phyloP scores from a whole-genome alignment of 2,797 vertebrate genomes.

The Falco peregrinus region DNA sequence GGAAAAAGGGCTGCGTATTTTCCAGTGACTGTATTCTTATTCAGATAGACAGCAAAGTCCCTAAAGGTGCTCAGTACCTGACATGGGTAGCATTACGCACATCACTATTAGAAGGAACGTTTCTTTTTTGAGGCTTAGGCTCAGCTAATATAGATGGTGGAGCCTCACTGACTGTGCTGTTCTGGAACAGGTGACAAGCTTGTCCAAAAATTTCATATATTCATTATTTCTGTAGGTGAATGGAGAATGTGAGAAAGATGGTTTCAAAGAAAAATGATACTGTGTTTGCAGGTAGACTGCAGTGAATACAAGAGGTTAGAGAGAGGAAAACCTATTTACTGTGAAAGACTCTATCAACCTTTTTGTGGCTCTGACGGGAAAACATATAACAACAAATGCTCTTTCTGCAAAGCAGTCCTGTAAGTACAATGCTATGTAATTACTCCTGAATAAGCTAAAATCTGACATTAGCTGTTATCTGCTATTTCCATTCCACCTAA shows the following conservation, averaged over 20 bases:
- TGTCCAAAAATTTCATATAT: background rate
- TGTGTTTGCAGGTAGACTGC: constrained; percentile 39
- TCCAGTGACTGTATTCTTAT: background rate
- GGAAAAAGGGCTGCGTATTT: background rate
- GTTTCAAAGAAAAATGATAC: background rate
- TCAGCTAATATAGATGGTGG: background rate
- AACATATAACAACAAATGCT: constrained; percentile 71
- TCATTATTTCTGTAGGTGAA: background rate
- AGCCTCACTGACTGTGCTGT: background rate
- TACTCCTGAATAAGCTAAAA: background rate
- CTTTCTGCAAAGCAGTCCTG: constrained; percentile 71
- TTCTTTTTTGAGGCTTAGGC: background rate
- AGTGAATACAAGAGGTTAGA: constrained; percentile 8
- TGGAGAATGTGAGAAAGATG: background rate
- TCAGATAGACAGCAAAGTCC: background rate
- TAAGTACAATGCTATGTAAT: constrained; percentile 6
- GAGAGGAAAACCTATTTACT: constrained; percentile 35
- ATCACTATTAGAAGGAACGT: background rate
- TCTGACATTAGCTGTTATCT: background rate
- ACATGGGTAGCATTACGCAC: background rate
- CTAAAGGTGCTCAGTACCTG: background rate
- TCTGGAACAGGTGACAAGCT: background rate
- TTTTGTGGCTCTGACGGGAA: constrained; percentile 76
- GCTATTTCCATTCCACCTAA: background rate
- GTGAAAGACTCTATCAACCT: constrained; percentile 53